Percentiles rank a stretch among this genome's conserved stretches.
phyloP scores from a whole-genome alignment of 2,797 vertebrate species.

The Mycteria americana region DNA sequence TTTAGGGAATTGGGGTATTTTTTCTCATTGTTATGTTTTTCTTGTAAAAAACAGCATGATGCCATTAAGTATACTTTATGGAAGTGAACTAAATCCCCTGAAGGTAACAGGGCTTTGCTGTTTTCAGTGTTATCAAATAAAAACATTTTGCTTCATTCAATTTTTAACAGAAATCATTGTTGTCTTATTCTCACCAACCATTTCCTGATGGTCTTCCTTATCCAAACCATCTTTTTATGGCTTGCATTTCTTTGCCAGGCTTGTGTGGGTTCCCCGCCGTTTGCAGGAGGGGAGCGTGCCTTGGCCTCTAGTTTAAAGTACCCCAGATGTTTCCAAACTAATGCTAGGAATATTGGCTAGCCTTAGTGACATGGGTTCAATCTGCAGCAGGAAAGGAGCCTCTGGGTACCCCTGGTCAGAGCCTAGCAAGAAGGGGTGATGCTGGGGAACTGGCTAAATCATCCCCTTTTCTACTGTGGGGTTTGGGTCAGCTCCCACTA shows the following conservation, averaged over 20 bases:
- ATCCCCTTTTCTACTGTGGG: accelerated
- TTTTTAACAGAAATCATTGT: background rate
- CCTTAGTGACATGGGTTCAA: background rate
- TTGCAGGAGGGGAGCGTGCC: background rate
- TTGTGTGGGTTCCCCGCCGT: accelerated
- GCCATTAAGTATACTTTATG: background rate
- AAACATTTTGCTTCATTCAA: background rate
- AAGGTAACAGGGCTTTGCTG: background rate
- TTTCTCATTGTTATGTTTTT: background rate
- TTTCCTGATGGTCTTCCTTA: background rate
- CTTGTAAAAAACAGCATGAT: background rate
- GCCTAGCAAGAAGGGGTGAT: background rate
- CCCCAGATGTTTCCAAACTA: background rate
- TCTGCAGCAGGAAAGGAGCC: background rate
- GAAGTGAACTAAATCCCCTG: background rate
- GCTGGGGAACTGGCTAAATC: background rate
- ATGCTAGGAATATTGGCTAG: background rate
- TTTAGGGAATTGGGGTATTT: background rate
- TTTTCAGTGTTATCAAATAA: background rate
- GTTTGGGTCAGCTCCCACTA: background rate
- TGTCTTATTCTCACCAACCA: background rate
- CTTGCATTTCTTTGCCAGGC: background rate
- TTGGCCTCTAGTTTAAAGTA: background rate
- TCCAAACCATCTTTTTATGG: background rate
- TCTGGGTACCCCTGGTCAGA: background rate